Base-by-base conservation (phyloP, 2,113 vertebrate species). In the Podocnemis expansa region DNA sequence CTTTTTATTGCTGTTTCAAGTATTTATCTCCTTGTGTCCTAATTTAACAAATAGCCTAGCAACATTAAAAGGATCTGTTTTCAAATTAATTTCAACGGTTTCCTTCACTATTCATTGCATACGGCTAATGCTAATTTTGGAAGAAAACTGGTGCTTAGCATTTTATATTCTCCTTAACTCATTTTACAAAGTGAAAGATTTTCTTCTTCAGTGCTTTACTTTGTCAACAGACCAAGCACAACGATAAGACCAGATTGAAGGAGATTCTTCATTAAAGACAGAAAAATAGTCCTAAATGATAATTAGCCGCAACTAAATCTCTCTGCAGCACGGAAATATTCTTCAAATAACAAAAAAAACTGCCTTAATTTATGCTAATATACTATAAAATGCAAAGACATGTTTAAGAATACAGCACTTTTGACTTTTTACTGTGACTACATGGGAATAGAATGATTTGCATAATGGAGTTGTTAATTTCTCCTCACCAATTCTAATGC, bases 311-410 rank as follows among this genome's bases (percentile, higher is more conserved):
- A 93, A 91, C 43, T 80, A 91, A 96, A 85, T 24, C 49, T 93
- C 91, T 89, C 4, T 87, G 78, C 85, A 34, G 54, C 63, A 92
- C 60, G 73, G 93, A 49, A 90, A 67, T 47, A 91, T 85, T 93
- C 84, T 92, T 78, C 0, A 4, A 49, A 81, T 87, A 96, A 95
- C 73, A 96, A 93, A 96, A 93, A 96, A 95, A 10, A 51, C 55
- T 91, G 55, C 22, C 60, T 94, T 96, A 93, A 95, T 93, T 94
- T 94, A 95, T 88, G 88, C 70, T 96, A 96, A 95, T 80, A 22
- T 79, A 49, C 81, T 89, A 79, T 41, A 90, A 95, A 96, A 94
- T 88, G 80, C 82, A 94, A 58, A 95, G 78, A 88, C 76, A 58
- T 73, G 78, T 41, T 94, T 75, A 96, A 96, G 79, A 97, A 87